Evolutionary conservation across 2,113 vertebrate species (phyloP).

Genomic region (Perca schrenkii): DNA sequence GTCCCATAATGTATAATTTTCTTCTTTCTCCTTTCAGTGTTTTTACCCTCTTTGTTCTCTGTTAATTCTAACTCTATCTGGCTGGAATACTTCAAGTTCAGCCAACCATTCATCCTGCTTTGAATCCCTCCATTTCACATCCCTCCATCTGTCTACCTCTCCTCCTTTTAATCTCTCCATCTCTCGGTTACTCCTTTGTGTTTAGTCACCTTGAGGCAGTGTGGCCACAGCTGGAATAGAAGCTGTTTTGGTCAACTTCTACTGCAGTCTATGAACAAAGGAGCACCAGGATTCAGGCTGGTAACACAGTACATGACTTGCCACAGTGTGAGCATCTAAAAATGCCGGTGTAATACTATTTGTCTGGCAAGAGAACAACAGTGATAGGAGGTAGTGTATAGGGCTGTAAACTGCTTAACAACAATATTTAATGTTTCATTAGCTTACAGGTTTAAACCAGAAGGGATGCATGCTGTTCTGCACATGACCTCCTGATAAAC

Average conservation of each 20-base stretch:
- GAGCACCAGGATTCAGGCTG: background rate
- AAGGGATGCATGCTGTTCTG: background rate
- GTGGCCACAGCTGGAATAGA: constrained; percentile 43
- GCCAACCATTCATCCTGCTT: background rate
- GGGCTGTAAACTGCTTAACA: background rate
- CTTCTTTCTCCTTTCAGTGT: background rate
- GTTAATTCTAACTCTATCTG: constrained; percentile 14
- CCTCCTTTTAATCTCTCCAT: constrained; percentile 12
- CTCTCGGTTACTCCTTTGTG: constrained; percentile 36
- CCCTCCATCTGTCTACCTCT: constrained; percentile 12
- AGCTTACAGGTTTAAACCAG: background rate
- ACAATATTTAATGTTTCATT: background rate
- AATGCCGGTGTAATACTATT: background rate
- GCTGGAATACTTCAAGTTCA: constrained; percentile 18
- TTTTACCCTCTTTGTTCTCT: background rate
- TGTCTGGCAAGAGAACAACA: background rate
- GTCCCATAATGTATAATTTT: constrained; percentile 8
- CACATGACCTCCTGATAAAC: background rate
- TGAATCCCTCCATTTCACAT: background rate
- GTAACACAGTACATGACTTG: background rate
- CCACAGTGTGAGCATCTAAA: background rate
- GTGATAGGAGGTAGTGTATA: background rate
- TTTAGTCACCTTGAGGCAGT: constrained; percentile 48
- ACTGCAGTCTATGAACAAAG: constrained; percentile 36
- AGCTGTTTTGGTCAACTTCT: constrained; percentile 27